A percentile compares a stretch with the other conserved stretches of the same genome.
These are phyloP conservation scores for Hydriomena furcata DNA, from an alignment of 2,888 invertebrate genomes.

Conservation along the genomic window DNA sequence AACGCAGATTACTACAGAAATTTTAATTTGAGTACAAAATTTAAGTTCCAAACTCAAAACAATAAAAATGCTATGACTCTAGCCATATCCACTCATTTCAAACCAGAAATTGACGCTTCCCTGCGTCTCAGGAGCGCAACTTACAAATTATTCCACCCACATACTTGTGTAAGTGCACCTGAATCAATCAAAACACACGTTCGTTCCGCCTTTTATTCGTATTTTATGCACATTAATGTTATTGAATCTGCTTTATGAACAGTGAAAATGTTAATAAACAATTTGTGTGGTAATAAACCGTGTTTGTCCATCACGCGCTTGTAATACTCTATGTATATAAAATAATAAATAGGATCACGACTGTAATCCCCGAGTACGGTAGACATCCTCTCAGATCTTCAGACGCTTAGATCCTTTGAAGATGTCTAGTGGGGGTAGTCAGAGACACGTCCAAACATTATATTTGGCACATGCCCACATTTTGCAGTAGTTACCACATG, in stretches of 20 bases:
- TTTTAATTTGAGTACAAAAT: no score
- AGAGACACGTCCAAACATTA: no score
- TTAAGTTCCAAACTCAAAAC: neutral
- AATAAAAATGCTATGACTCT: slow-evolving; percentile 10
- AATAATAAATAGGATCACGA: no score
- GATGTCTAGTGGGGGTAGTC: no score
- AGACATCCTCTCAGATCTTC: no score
- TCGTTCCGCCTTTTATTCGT: slow-evolving; percentile 68
- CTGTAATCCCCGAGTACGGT: no score
- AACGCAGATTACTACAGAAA: no score
- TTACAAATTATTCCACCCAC: slow-evolving; percentile 82
- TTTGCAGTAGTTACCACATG: no score
- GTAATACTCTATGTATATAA: neutral
- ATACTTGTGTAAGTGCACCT: slow-evolving; percentile 76
- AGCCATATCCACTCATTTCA: slow-evolving; percentile 49
- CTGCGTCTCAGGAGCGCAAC: slow-evolving; percentile 62
- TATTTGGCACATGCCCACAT: no score
- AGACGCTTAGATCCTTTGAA: no score
- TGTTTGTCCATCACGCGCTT: slow-evolving; percentile 17
- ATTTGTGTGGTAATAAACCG: slow-evolving; percentile 38
- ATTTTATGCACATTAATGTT: slow-evolving; percentile 60
- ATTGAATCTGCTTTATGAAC: slow-evolving; percentile 65
- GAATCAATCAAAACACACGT: slow-evolving; percentile 77
- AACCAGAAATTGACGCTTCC: slow-evolving; percentile 35
- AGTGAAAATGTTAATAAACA: slow-evolving; percentile 51